Conservation (phyloP, 2,113 vertebrate genomes). For the Tamias sibiricus region DNA sequence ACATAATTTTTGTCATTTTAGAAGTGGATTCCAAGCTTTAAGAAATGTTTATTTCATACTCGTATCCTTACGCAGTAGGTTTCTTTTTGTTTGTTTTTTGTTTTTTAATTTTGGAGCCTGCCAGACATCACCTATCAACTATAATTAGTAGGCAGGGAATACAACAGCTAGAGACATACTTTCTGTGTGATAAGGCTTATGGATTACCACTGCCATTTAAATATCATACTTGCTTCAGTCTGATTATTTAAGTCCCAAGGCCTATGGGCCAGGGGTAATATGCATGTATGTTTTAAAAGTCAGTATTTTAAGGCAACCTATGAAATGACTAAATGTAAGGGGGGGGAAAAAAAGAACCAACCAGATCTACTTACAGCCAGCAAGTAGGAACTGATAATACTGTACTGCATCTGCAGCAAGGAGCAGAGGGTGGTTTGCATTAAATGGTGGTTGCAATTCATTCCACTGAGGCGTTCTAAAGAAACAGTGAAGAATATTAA, state of each 20-base stretch:
- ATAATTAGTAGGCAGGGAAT: background rate
- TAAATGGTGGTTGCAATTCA: constrained; percentile 98
- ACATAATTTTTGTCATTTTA: background rate
- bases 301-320: background rate
- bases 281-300: constrained; percentile 44
- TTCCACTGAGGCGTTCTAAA: constrained; percentile 98
- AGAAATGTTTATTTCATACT: background rate
- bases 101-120: background rate
- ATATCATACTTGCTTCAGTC: background rate
- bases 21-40: background rate
- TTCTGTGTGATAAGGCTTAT: background rate
- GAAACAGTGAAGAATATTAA: constrained; percentile 87
- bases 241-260: background rate
- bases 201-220: background rate
- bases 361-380: constrained; percentile 91
- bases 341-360: constrained; percentile 46
- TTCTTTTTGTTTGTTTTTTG: background rate
- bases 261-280: background rate
- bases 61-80: background rate
- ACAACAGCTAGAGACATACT: background rate
- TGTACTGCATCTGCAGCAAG: constrained; percentile 96
- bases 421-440: constrained; percentile 95
- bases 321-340: constrained; percentile 36
- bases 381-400: constrained; percentile 95
- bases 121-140: background rate